Base-by-base conservation (phyloP, 2,888 invertebrate species). In the Epiblema foenella region DNA sequence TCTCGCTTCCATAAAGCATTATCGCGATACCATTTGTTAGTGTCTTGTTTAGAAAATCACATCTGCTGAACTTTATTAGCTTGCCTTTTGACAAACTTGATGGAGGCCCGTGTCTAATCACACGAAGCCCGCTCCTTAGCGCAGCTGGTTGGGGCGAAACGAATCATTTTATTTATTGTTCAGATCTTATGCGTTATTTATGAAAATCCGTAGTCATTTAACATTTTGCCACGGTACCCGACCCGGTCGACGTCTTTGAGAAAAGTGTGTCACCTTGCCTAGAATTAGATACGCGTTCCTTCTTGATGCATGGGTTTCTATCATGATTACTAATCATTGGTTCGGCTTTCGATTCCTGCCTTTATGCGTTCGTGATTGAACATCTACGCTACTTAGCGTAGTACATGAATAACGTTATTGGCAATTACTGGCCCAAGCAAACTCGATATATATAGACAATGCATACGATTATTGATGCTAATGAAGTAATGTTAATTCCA, bases 71-170 rank as follows among this genome's bases (percentile, higher is more conserved):
- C 85, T 92, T 90, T 91, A 91, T 90, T 89, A 90, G 89, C 83
- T 83, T 83, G 86, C 81, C 88, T 91, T 92, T 92, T 89, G 88
- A 91, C 89, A 91, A 90, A 90, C 85, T 88, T 89, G 91, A 93
- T 91, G 90, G 91, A 91, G 89, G 91, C 90, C 91, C 93, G 92
- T 92, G 90, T 89, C 93, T 88, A 93, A 93, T 93, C 87, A 91
- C 75, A 76, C 86, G 85, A 91, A 87, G 80, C 81, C 80, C 84
- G 89, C 90, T 91, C 89, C 93, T 93, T 90, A 90, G 80, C 86
- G 85, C 93, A 93, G 91, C 93, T 93, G 93, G 90, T 88, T 87
- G 80, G 84, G 82, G 89, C 89, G 91, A 82, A 86, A 79, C 93
- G 88, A 93, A 93, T 93, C 84, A 84, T 88, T 89, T 85, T 88